A percentile compares a stretch with the other conserved stretches of the same genome.
Evolutionary conservation across 2,888 invertebrate species (phyloP).

Genomic region (Thymelicus sylvestris): DNA sequence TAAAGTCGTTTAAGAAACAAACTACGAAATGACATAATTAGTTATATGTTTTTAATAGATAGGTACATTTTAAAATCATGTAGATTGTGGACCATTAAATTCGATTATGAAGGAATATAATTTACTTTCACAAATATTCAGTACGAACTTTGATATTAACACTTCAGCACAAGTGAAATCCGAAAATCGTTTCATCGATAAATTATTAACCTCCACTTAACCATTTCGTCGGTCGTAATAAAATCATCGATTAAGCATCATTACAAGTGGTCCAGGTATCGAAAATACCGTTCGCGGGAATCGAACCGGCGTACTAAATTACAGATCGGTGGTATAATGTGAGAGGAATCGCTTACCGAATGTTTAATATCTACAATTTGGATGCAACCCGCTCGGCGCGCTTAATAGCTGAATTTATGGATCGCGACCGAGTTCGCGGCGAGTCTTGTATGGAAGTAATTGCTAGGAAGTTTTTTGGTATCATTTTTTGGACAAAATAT

Average conservation of each 20-base stretch:
- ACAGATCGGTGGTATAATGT: conserved; percentile 43
- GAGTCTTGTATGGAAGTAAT: conserved; percentile 13
- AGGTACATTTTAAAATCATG: no score
- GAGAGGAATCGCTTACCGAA: conserved; percentile 39
- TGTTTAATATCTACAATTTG: conserved; percentile 40
- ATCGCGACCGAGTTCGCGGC: conserved; percentile 43
- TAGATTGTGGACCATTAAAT: no score
- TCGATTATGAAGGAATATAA: no score
- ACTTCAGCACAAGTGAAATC: conserved; percentile 14
- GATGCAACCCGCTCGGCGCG: conserved; percentile 23
- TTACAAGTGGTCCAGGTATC: conserved; percentile 47
- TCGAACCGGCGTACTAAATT: conserved; percentile 47
- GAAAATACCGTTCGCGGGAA: conserved; percentile 44
- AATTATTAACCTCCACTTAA: conserved; percentile 28
- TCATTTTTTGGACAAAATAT: no score
- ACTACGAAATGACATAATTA: no score
- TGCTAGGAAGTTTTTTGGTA: conserved; percentile 1
- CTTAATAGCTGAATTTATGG: conserved; percentile 45
- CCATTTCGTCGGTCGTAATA: conserved; percentile 33
- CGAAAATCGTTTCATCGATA: conserved; percentile 28
- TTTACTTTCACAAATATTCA: background rate
- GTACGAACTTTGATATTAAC: conserved; percentile 11
- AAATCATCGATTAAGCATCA: conserved; percentile 44
- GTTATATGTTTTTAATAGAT: no score
- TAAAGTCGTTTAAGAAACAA: no score